Conservation (phyloP, 1,140 invertebrate species). For the Brachionus koreanus region DNA sequence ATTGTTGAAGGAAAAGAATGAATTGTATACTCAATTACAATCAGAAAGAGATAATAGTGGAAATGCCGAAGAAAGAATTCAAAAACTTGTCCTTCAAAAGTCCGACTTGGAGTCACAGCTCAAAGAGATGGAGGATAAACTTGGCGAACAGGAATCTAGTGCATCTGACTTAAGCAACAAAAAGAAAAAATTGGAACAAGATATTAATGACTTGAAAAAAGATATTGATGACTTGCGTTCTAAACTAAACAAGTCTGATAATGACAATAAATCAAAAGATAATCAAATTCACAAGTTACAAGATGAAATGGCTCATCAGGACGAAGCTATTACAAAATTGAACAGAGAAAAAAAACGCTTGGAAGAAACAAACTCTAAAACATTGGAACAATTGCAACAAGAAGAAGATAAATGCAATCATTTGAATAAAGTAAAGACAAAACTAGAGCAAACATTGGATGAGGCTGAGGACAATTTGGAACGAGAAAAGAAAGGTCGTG, state of each 20-base stretch:
- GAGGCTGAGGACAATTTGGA: slow-evolving; percentile 94
- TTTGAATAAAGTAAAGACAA: slow-evolving; percentile 96
- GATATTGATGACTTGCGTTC: slow-evolving; percentile 92
- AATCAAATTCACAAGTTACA: slow-evolving; percentile 86
- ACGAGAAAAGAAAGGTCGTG: slow-evolving; percentile 95
- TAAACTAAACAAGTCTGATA: slow-evolving; percentile 74
- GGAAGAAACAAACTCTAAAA: slow-evolving; percentile 90
- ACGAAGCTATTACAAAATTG: slow-evolving; percentile 97
- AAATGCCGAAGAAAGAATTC: slow-evolving; percentile 83
- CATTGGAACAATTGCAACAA: slow-evolving; percentile 87
- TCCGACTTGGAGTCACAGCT: slow-evolving; percentile 90
- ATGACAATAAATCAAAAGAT: slow-evolving; percentile 96
- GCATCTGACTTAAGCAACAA: slow-evolving; percentile 81
- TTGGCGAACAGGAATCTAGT: slow-evolving; percentile 89
- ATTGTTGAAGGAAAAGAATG: slow-evolving; percentile 78
- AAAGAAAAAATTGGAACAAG: slow-evolving; percentile 93
- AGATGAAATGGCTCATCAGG: slow-evolving; percentile 93
- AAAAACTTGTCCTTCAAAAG: slow-evolving; percentile 91
- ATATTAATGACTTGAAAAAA: slow-evolving; percentile 86
- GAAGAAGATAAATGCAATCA: slow-evolving; percentile 99
- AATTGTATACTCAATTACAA: slow-evolving; percentile 78
- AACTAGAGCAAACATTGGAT: slow-evolving; percentile 93
- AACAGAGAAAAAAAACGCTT: slow-evolving; percentile 98
- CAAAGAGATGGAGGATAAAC: slow-evolving; percentile 90
- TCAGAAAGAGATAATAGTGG: slow-evolving; percentile 70